Conservation (phyloP, 2,888 invertebrate species). For the Dynastes grantii region DNA sequence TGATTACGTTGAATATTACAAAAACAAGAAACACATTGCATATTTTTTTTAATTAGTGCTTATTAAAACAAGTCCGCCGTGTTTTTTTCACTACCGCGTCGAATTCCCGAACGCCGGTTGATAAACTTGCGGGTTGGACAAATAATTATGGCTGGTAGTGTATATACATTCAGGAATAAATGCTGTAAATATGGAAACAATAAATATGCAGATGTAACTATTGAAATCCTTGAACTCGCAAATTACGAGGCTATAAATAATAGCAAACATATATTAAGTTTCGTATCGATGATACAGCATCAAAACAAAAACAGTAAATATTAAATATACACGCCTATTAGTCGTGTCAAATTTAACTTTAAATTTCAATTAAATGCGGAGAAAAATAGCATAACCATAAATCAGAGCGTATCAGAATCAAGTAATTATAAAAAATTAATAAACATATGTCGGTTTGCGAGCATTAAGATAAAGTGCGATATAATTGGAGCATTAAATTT, state of each 20-base stretch:
- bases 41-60: no score
- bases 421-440: constrained; percentile 49
- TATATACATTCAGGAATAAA: no score
- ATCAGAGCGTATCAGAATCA: constrained; percentile 45
- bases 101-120: no score
- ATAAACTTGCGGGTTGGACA: no score
- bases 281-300: constrained; percentile 19
- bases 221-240: constrained; percentile 9
- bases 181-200: neutral
- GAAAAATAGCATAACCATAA: constrained; percentile 48
- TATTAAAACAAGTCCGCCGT: no score
- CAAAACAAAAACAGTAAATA: constrained; percentile 30
- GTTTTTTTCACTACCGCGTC: no score
- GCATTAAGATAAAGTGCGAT: constrained; percentile 46
- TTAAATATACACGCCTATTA: constrained; percentile 42
- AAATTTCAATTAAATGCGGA: constrained; percentile 50
- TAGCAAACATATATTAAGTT: constrained; percentile 26
- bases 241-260: constrained; percentile 29
- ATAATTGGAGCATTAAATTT: constrained; percentile 47
- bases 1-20: no score
- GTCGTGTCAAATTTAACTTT: constrained; percentile 47
- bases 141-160: no score
- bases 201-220: constrained; percentile 3
- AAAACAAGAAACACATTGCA: no score
- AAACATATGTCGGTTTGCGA: constrained; percentile 51